Conservation (phyloP, 2,113 vertebrate genomes). For the Corapipo altera region DNA sequence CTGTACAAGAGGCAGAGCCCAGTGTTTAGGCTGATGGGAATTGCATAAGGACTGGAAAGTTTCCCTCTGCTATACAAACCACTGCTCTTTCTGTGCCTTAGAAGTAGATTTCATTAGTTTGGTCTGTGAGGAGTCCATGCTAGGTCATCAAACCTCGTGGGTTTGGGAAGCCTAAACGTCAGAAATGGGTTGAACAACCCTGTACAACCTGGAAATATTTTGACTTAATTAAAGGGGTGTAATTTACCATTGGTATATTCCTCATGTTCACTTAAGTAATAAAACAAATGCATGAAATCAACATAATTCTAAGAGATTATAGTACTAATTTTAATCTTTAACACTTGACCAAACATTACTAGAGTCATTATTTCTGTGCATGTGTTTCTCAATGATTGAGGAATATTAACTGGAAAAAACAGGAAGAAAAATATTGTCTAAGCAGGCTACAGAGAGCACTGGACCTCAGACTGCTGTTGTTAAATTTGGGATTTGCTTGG, state of each 20-base stretch:
- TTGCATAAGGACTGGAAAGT: neutral
- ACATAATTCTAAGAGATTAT: neutral
- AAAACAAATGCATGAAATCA: neutral
- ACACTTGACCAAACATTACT: neutral
- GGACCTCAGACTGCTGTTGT: neutral
- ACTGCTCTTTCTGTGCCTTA: neutral
- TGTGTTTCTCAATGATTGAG: neutral
- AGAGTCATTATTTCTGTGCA: neutral
- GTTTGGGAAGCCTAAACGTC: neutral
- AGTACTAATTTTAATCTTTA: neutral
- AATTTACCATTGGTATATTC: neutral
- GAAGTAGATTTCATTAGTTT: neutral
- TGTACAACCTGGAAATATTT: neutral
- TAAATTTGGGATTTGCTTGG: neutral
- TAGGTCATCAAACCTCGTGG: neutral
- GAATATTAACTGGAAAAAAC: neutral
- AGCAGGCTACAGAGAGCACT: neutral
- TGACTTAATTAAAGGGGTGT: neutral
- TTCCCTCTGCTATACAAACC: neutral
- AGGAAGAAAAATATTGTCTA: rapidly evolving
- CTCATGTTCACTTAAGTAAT: neutral
- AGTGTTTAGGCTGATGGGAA: neutral
- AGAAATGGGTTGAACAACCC: neutral
- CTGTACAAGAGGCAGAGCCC: neutral
- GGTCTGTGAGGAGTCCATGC: neutral